These are phyloP conservation scores for Drosophila kokeensis DNA, from an alignment of 2,888 invertebrate genomes.

Conservation along the genomic window DNA sequence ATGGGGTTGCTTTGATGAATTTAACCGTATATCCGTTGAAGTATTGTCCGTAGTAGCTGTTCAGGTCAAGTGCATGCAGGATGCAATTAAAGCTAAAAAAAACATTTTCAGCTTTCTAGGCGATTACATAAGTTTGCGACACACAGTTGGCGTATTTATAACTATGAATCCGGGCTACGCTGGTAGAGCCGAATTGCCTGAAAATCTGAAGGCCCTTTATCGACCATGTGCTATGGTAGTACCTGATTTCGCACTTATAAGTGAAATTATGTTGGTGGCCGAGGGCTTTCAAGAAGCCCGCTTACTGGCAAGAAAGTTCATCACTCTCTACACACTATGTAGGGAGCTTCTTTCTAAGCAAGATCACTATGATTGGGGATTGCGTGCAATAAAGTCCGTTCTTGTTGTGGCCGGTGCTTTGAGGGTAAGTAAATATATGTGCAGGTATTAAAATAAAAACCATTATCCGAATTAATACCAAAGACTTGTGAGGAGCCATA, in stretches of 20 bases:
- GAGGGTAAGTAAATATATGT: slow-evolving; percentile 88
- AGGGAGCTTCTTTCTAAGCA: slow-evolving; percentile 96
- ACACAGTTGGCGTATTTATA: slow-evolving; percentile 95
- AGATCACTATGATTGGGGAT: slow-evolving; percentile 98
- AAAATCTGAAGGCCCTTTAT: slow-evolving; percentile 90
- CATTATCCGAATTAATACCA: no score
- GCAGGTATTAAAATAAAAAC: background rate
- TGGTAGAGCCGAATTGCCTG: slow-evolving; percentile 94
- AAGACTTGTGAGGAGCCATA: no score
- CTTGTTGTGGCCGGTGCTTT: slow-evolving; percentile 97
- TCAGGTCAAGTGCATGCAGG: slow-evolving; percentile 94
- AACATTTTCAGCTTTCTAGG: slow-evolving; percentile 93
- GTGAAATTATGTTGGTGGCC: slow-evolving; percentile 98
- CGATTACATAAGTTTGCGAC: slow-evolving; percentile 90
- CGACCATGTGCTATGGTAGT: slow-evolving; percentile 98
- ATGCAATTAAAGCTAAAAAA: slow-evolving; percentile 94
- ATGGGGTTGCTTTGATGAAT: slow-evolving; percentile 99
- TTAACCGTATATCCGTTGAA: slow-evolving; percentile 97
- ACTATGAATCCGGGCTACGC: slow-evolving; percentile 99
- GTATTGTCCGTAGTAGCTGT: slow-evolving; percentile 98
- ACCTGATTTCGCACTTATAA: slow-evolving; percentile 97
- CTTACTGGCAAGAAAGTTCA: slow-evolving; percentile 95
- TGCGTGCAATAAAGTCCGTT: slow-evolving; percentile 97
- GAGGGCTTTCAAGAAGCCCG: slow-evolving; percentile 98
- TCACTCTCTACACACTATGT: slow-evolving; percentile 96